phyloP scores from a whole-genome alignment of 2,888 invertebrate species.

The Thereva unica region DNA sequence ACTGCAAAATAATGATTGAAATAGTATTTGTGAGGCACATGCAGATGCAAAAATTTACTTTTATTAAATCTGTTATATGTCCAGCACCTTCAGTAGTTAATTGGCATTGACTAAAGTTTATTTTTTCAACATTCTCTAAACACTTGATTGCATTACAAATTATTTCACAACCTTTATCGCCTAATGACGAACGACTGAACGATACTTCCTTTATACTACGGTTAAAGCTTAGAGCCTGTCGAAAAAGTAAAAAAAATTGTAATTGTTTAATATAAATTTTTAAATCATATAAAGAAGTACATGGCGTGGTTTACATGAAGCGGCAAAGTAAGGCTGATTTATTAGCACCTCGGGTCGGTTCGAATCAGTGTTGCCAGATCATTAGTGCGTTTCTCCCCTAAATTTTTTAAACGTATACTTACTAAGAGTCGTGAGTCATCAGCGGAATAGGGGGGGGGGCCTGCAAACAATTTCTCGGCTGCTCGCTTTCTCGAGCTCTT shows the following conservation, averaged over 20 bases:
- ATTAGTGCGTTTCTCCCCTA: too few relatives aligned
- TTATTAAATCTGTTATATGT: constrained; percentile 69
- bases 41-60: constrained; percentile 53
- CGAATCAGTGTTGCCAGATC: too few relatives aligned
- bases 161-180: constrained; percentile 72
- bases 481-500: too few relatives aligned
- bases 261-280: not conserved
- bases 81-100: constrained; percentile 67
- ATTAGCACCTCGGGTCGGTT: too few relatives aligned
- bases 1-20: constrained; percentile 54
- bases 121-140: constrained; percentile 67
- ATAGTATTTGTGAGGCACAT: constrained; percentile 12
- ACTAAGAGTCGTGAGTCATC: too few relatives aligned
- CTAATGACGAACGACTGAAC: constrained; percentile 69
- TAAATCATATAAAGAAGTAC: not conserved
- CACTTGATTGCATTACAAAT: constrained; percentile 71
- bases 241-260: not conserved
- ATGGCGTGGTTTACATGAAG: too few relatives aligned
- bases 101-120: constrained; percentile 73
- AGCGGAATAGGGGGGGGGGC: too few relatives aligned
- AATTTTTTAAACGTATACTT: too few relatives aligned
- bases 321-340: too few relatives aligned
- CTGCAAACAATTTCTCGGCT: too few relatives aligned
- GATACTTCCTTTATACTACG: constrained; percentile 69
- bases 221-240: constrained; percentile 65